Percentiles rank a stretch among this genome's conserved stretches.
Conservation (phyloP, 2,888 invertebrate genomes). For the Orgyia antiqua region DNA sequence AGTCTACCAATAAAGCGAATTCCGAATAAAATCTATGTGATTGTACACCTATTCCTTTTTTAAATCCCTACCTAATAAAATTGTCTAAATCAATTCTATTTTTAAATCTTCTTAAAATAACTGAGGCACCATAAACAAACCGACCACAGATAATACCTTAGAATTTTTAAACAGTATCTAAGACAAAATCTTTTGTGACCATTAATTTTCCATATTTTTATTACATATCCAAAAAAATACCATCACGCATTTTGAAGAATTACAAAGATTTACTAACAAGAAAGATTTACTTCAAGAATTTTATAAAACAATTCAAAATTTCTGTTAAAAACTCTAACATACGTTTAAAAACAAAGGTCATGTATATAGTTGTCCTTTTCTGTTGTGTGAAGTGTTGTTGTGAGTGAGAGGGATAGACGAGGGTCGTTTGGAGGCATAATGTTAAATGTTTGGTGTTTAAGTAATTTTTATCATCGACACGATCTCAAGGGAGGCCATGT, state of each 20-base stretch:
- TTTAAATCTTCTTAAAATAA: too few species aligned
- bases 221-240: slow-evolving; percentile 44
- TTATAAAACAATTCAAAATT: slow-evolving; percentile 32
- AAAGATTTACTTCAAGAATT: slow-evolving; percentile 49
- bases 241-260: slow-evolving; percentile 56
- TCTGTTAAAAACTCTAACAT: slow-evolving; percentile 34
- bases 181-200: slow-evolving; percentile 29
- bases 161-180: slow-evolving; percentile 35
- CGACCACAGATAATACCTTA: neutral
- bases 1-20: too few species aligned
- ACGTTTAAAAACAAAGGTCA: slow-evolving; percentile 23
- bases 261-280: slow-evolving; percentile 48
- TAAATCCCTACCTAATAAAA: too few species aligned
- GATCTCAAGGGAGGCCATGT: slow-evolving; percentile 63
- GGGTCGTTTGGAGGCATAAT: slow-evolving; percentile 51
- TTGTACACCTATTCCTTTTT: too few species aligned
- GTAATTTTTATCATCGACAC: slow-evolving; percentile 77
- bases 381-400: slow-evolving; percentile 6
- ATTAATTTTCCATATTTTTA: slow-evolving; percentile 62
- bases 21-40: too few species aligned
- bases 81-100: too few species aligned
- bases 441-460: slow-evolving; percentile 76
- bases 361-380: slow-evolving; percentile 29
- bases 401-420: slow-evolving; percentile 41
- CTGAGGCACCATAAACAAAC: neutral